Conservation (phyloP, 2,888 invertebrate species). For the Punctoribates punctum region DNA sequence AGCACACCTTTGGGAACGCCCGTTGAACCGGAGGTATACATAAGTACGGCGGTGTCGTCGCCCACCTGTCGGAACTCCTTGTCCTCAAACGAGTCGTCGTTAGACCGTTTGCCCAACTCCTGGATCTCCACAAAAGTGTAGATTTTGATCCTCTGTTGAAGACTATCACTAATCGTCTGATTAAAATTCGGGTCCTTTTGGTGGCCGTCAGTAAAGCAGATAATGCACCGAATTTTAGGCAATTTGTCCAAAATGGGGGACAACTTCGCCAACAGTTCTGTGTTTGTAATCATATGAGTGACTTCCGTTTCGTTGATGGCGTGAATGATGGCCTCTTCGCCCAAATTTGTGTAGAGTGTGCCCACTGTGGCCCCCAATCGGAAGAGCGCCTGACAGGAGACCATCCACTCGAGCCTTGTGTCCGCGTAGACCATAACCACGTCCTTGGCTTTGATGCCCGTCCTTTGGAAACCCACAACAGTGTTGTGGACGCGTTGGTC, state of each 20-base stretch:
- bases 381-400: constrained; percentile 92
- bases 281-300: constrained; percentile 84
- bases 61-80: constrained; percentile 59
- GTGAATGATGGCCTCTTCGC: constrained; percentile 68
- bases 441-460: constrained; percentile 68
- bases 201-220: constrained; percentile 53
- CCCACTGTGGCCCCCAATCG: constrained; percentile 73
- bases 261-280: constrained; percentile 86
- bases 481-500: constrained; percentile 70
- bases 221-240: constrained; percentile 55
- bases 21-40: constrained; percentile 86
- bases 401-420: constrained; percentile 96
- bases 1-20: constrained; percentile 53
- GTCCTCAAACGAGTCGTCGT: constrained; percentile 54
- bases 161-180: constrained; percentile 18
- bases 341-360: constrained; percentile 93
- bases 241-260: constrained; percentile 63
- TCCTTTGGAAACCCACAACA: constrained; percentile 72
- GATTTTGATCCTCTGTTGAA: constrained; percentile 46
- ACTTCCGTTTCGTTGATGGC: constrained; percentile 94
- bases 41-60: constrained; percentile 80
- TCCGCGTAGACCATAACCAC: constrained; percentile 94
- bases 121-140: constrained; percentile 63
- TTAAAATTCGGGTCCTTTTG: constrained; percentile 11
- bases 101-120: constrained; percentile 72